Conservation (phyloP, 92 coral and sea anemone species). For the Muricea muricata region DNA sequence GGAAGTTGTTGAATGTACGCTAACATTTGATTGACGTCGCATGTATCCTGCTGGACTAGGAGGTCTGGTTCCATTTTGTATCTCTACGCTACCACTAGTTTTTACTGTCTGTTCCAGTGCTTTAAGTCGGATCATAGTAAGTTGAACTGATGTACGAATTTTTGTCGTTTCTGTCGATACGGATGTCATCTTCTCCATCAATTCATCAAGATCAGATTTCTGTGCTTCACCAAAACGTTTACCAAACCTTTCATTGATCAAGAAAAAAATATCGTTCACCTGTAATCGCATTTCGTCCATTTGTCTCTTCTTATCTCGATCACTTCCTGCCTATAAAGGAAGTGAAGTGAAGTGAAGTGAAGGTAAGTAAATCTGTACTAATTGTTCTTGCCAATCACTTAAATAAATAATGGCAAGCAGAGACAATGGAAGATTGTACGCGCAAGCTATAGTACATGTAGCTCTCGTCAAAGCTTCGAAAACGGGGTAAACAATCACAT, state of each 20-base stretch:
- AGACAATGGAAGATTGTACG: no score
- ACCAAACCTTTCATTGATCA: constrained; percentile 37
- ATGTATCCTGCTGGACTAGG: background rate
- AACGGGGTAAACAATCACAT: no score
- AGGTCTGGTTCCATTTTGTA: background rate
- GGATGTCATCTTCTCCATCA: constrained; percentile 31
- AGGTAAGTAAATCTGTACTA: no score
- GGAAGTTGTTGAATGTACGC: constrained; percentile 27
- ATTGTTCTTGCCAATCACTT: no score
- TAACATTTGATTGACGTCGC: constrained; percentile 7
- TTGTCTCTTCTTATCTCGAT: constrained; percentile 37
- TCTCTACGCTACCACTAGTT: background rate
- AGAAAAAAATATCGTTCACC: constrained; percentile 26
- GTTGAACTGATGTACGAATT: constrained; percentile 38
- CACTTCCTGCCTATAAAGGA: constrained; percentile 6
- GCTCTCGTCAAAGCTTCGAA: no score
- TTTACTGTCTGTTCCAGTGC: constrained; percentile 34
- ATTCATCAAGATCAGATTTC: constrained; percentile 40
- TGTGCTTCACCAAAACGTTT: constrained; percentile 40
- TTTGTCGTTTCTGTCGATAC: constrained; percentile 30
- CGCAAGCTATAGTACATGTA: no score
- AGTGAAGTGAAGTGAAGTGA: no score
- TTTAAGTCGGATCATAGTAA: constrained; percentile 34
- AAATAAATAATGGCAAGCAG: no score
- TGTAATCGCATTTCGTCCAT: constrained; percentile 45